Evolutionary conservation across 1,140 invertebrate genomes (phyloP).

Genomic region (Dreissena polymorpha): DNA sequence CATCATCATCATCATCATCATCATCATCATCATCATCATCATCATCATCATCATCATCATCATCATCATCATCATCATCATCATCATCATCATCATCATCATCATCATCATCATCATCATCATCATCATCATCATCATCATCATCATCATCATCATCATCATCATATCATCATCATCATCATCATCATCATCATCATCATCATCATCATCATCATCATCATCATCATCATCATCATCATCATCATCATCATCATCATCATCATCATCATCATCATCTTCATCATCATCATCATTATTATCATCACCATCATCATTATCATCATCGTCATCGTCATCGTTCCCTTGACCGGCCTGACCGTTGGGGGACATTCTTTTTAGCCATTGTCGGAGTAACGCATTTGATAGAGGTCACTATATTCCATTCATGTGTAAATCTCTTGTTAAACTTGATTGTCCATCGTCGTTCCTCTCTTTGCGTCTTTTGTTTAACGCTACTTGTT

Average conservation of each 20-base stretch:
- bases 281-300: background rate
- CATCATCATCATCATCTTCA: background rate
- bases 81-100: conserved; percentile 2
- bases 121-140: conserved; percentile 2
- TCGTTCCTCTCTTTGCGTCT: too few species aligned
- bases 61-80: conserved; percentile 2
- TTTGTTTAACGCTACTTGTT: too few species aligned
- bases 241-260: background rate
- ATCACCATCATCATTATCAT: background rate
- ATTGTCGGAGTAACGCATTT: too few species aligned
- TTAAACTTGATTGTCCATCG: too few species aligned
- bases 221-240: background rate
- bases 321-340: too few species aligned
- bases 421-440: too few species aligned
- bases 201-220: background rate
- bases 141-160: background rate
- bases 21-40: background rate
- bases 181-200: conserved; percentile 3
- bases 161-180: conserved; percentile 1
- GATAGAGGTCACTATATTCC: too few species aligned
- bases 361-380: too few species aligned
- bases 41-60: background rate
- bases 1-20: background rate
- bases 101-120: background rate
- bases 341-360: too few species aligned